phyloP scores from a whole-genome alignment of 2,797 vertebrate genomes.

The Sebastes iracundus region DNA sequence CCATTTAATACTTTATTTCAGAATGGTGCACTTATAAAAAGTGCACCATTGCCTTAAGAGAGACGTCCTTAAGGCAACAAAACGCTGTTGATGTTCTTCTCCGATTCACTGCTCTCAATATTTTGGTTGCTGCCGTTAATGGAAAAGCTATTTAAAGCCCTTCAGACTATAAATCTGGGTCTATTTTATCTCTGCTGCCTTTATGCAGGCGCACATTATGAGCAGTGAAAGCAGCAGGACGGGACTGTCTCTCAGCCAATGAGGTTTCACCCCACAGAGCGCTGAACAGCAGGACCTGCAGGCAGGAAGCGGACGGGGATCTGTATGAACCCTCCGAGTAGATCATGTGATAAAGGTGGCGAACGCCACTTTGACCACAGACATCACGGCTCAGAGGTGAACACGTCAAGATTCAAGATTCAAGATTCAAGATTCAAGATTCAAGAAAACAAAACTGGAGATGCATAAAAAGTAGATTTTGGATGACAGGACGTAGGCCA shows the following conservation, averaged over 20 bases:
- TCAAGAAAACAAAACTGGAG: background rate
- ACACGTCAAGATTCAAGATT: background rate
- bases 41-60: too few species aligned
- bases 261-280: background rate
- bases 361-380: background rate
- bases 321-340: background rate
- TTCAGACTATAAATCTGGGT: conserved; percentile 31
- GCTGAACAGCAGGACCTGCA: conserved; percentile 15
- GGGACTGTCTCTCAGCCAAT: conserved; percentile 6
- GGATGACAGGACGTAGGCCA: too few species aligned
- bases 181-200: conserved; percentile 8
- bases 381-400: background rate
- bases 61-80: background rate
- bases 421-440: too few species aligned
- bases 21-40: conserved; percentile 9
- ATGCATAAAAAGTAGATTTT: background rate
- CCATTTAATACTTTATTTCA: conserved; percentile 18
- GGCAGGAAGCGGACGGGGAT: background rate
- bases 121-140: conserved; percentile 48
- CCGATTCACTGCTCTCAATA: conserved; percentile 37
- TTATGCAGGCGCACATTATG: conserved; percentile 24
- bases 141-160: conserved; percentile 62
- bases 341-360: background rate
- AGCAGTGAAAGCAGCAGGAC: conserved; percentile 25
- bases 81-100: background rate